These are phyloP conservation scores for Archaeoteleia sp. DNA, from an alignment of 2,888 invertebrate species.

Conservation along the genomic window DNA sequence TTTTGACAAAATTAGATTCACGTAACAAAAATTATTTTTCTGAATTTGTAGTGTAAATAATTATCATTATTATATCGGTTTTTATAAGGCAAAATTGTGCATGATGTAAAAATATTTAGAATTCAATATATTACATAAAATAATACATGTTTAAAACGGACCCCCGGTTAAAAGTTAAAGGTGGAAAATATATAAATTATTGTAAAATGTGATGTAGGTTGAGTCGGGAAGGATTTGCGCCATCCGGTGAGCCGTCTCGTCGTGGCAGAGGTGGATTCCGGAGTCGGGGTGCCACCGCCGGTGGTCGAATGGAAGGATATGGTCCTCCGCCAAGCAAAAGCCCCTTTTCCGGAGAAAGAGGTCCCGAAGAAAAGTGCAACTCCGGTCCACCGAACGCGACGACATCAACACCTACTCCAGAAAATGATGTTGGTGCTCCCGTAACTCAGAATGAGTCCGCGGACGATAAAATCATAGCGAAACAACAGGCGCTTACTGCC, in stretches of 20 bases:
- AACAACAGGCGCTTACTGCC: slow-evolving; percentile 81
- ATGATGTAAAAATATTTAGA: too few relatives aligned
- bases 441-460: slow-evolving; percentile 63
- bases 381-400: slow-evolving; percentile 64
- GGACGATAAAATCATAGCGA: slow-evolving; percentile 82
- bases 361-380: slow-evolving; percentile 74
- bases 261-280: slow-evolving; percentile 83
- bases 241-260: slow-evolving; percentile 91
- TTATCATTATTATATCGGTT: too few relatives aligned
- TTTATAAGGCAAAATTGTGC: too few relatives aligned
- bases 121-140: too few relatives aligned
- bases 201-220: slow-evolving; percentile 53
- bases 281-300: slow-evolving; percentile 76
- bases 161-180: too few relatives aligned
- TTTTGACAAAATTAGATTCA: too few relatives aligned
- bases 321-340: slow-evolving; percentile 88
- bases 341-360: slow-evolving; percentile 79
- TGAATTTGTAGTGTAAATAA: too few relatives aligned
- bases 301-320: slow-evolving; percentile 83
- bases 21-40: too few relatives aligned
- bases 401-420: slow-evolving; percentile 61
- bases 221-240: slow-evolving; percentile 84
- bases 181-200: too few relatives aligned
- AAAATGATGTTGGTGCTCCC: slow-evolving; percentile 72
- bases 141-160: too few relatives aligned